These are phyloP conservation scores for Panopea generosa DNA, from an alignment of 2,888 invertebrate genomes.

Conservation along the genomic window DNA sequence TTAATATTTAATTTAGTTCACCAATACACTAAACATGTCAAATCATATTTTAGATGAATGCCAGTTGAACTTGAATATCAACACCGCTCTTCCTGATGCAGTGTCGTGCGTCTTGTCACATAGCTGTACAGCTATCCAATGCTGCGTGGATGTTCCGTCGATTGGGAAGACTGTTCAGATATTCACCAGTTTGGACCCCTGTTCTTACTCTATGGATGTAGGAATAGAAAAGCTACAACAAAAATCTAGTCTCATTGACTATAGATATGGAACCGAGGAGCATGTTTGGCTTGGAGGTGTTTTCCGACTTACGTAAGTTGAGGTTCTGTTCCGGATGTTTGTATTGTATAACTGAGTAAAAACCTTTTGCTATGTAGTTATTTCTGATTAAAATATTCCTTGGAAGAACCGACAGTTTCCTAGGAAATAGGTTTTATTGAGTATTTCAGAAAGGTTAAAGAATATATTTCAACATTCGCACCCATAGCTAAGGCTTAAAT, in stretches of 20 bases:
- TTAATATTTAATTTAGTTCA: no score
- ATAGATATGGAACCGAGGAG: slow-evolving; percentile 42
- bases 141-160: slow-evolving; percentile 50
- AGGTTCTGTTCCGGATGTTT: no score
- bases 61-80: slow-evolving; percentile 8
- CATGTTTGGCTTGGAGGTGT: slow-evolving; percentile 54
- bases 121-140: slow-evolving; percentile 58
- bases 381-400: no score
- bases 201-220: slow-evolving; percentile 19
- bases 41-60: slow-evolving; percentile 39
- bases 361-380: no score
- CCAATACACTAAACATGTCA: no score
- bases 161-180: slow-evolving; percentile 24
- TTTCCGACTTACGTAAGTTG: slow-evolving; percentile 55
- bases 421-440: no score
- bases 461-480: no score
- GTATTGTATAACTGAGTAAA: no score
- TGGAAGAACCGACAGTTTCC: no score
- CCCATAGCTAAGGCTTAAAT: no score
- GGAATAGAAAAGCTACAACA: slow-evolving; percentile 27
- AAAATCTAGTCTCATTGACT: slow-evolving; percentile 29
- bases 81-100: slow-evolving; percentile 25
- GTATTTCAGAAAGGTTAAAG: no score
- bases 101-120: slow-evolving; percentile 44
- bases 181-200: slow-evolving; percentile 30